Evolutionary conservation across 2,888 invertebrate genomes (phyloP).

Genomic region (Cheilosia grossa): DNA sequence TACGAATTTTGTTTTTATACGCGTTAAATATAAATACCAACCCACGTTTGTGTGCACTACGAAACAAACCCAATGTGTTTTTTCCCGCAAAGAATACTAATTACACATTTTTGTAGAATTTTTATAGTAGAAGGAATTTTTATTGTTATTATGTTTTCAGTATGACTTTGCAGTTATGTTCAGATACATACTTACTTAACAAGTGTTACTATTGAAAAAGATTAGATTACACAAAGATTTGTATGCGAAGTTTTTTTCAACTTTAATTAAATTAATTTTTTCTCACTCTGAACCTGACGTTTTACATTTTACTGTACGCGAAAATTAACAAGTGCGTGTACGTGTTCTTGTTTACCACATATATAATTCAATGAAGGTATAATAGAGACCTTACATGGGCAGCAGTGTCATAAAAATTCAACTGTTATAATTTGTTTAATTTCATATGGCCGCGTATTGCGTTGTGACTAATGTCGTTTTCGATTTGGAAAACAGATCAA

Average conservation of each 20-base stretch:
- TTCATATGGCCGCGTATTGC: too few relatives aligned
- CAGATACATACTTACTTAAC: constrained; percentile 45
- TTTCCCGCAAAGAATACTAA: constrained; percentile 20
- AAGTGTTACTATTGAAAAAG: constrained; percentile 15
- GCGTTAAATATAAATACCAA: background rate
- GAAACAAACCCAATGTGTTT: constrained; percentile 10
- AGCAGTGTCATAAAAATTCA: background rate
- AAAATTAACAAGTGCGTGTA: constrained; percentile 58
- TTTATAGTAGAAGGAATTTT: background rate
- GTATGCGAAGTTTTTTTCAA: constrained; percentile 33
- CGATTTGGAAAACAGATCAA: too few relatives aligned
- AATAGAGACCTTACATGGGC: constrained; percentile 32
- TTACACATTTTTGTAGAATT: constrained; percentile 3
- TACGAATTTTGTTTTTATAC: background rate
- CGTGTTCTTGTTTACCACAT: constrained; percentile 52
- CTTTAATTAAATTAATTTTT: constrained; percentile 51
- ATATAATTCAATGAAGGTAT: background rate
- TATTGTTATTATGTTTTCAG: background rate
- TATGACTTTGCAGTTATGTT: background rate
- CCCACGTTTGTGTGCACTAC: background rate
- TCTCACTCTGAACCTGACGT: constrained; percentile 36
- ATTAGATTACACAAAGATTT: constrained; percentile 49
- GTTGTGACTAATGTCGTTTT: too few relatives aligned
- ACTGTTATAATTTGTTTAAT: background rate
- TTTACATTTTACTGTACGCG: constrained; percentile 41